Base-by-base conservation (phyloP, 2,888 invertebrate genomes). In the Penaeus monodon region DNA sequence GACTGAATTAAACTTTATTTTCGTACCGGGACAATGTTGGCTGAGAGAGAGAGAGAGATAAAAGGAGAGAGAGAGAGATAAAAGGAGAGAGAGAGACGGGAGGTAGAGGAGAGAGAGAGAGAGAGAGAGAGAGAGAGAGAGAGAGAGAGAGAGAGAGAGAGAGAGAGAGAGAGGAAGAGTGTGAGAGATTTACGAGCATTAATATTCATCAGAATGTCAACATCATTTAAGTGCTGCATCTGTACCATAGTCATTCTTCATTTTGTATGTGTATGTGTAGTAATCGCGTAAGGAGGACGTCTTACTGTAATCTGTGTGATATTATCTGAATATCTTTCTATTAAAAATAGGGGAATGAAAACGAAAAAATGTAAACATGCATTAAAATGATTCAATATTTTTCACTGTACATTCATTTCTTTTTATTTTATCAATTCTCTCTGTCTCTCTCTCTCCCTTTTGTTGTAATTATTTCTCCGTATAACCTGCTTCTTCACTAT, bases 91-190 rank as follows among this genome's bases (percentile, higher is more conserved):
- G 68, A 68, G 24, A 17, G 24, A 68, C 7, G 12, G 68, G 12
- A 12, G 12, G 68, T 8, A 12, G 12, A 12, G 12, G 68, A 68
- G 24, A 17, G 24, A 68, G 68, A 68, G 24, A 17, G 24, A 68
- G 68, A 68, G 24, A 17, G 24, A 68, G 68, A 68, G 68, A 68
- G 68, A 68, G 68, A 68, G 68, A 68, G 70, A 70, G 70, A 70
- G 70, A 24, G 70, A 70, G 70, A 24, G n/a, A 24, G 70, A 70
- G 70, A 70, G 70, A 70, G 70, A 70, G 70, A 70, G 70, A 70
- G 70, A 70, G 70, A 70, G n/a, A 70, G 70, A 70, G 24, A 70
- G 70, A 70, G 70, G n/a, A n/a, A 70, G 70, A 70, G 70, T n/a
- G 17, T 68, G 68, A n/a, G 0, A 20, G 8, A 17, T 68, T 27